Conservation (phyloP, 2,113 vertebrate genomes). For the Periophthalmus modestus region DNA sequence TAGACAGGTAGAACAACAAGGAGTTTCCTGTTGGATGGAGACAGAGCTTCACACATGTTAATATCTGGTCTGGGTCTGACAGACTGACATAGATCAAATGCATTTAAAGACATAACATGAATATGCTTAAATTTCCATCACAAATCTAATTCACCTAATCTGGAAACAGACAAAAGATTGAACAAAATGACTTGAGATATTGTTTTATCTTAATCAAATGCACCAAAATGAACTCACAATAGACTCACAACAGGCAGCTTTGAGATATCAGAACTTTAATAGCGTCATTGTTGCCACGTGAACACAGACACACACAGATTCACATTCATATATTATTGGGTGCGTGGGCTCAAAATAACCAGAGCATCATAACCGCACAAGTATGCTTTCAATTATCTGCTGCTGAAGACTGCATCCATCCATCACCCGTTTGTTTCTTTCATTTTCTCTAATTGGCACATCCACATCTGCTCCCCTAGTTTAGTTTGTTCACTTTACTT, state of each 20-base stretch:
- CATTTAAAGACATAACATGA: too few species aligned
- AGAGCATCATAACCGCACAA: slow-evolving; percentile 19
- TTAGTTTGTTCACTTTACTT: slow-evolving; percentile 9
- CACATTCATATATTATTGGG: slow-evolving; percentile 26
- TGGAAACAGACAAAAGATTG: background rate
- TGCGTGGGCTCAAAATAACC: slow-evolving; percentile 18
- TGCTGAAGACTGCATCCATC: slow-evolving; percentile 16
- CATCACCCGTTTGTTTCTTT: slow-evolving; percentile 19
- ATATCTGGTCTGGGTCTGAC: too few species aligned
- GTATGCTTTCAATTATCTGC: slow-evolving; percentile 28
- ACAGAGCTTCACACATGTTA: too few species aligned
- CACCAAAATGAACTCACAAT: background rate
- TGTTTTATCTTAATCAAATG: background rate
- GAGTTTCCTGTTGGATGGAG: too few species aligned
- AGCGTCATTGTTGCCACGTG: slow-evolving; percentile 43
- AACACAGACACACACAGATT: slow-evolving; percentile 31
- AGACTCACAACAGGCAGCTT: background rate
- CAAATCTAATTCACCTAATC: background rate
- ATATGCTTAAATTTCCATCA: too few species aligned
- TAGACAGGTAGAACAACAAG: too few species aligned
- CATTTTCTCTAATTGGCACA: slow-evolving; percentile 37
- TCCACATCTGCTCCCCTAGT: background rate
- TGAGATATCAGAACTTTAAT: slow-evolving; percentile 36
- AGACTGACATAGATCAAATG: too few species aligned
- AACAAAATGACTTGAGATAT: background rate